Conservation (phyloP, 2,113 vertebrate genomes). For the Circaetus gallicus region DNA sequence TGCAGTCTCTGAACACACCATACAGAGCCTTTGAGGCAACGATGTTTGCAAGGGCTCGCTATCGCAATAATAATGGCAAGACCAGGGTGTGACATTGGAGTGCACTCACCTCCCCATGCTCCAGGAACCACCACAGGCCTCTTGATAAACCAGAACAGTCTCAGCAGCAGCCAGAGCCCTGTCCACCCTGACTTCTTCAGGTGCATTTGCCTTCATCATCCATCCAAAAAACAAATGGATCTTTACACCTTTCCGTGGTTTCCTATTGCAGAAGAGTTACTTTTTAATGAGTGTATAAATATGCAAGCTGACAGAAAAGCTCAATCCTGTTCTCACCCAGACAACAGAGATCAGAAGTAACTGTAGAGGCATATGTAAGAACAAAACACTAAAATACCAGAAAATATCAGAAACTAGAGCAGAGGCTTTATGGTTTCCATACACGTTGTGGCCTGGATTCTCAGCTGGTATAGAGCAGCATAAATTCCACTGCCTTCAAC, state of each 20-base stretch:
- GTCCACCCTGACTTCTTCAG: background rate
- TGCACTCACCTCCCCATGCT: background rate
- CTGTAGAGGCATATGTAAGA: background rate
- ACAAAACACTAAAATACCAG: background rate
- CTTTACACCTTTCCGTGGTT: background rate
- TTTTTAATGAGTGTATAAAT: background rate
- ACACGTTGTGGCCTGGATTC: background rate
- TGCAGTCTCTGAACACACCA: background rate
- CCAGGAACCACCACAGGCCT: background rate
- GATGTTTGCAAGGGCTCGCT: background rate
- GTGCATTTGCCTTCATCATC: background rate
- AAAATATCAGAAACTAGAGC: background rate
- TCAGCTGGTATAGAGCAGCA: background rate
- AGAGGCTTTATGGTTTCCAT: background rate
- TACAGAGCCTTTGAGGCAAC: background rate
- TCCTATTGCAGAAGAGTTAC: background rate
- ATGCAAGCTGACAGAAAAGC: background rate
- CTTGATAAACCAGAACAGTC: background rate
- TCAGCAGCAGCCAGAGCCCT: background rate
- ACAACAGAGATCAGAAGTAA: background rate
- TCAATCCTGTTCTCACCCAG: background rate
- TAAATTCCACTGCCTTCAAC: background rate
- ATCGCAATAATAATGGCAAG: background rate
- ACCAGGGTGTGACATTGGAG: background rate
- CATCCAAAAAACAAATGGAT: background rate